Percentiles rank a stretch among this genome's conserved stretches.
Conservation (phyloP, 2,888 invertebrate genomes). For the Stenchaetothrips biformis region DNA sequence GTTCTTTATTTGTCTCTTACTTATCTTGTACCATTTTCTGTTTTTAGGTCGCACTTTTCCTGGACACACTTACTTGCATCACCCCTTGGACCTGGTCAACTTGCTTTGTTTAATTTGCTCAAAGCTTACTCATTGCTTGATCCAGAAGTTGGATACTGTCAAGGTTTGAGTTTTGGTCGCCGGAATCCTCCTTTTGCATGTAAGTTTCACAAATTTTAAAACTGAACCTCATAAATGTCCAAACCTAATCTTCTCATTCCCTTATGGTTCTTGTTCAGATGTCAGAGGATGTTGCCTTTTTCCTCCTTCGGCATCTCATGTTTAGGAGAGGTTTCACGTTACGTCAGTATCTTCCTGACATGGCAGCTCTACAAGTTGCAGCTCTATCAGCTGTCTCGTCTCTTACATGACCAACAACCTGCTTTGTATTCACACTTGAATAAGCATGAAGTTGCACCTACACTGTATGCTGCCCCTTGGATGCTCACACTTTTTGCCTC, state of each 20-base stretch:
- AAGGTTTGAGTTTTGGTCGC: slow-evolving; percentile 95
- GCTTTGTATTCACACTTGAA: slow-evolving; percentile 84
- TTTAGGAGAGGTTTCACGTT: slow-evolving; percentile 79
- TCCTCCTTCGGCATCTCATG: slow-evolving; percentile 84
- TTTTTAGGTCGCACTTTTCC: slow-evolving; percentile 80
- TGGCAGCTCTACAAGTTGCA: slow-evolving; percentile 89
- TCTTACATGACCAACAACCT: slow-evolving; percentile 81
- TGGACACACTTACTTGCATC: slow-evolving; percentile 87
- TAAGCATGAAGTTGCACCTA: slow-evolving; percentile 84
- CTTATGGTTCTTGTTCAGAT: slow-evolving; percentile 57
- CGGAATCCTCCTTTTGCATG: slow-evolving; percentile 86
- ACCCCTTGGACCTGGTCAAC: slow-evolving; percentile 86
- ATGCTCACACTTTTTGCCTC: slow-evolving; percentile 92
- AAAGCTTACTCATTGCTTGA: slow-evolving; percentile 95
- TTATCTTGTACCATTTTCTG: slow-evolving; percentile 32
- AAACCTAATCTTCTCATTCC: slow-evolving; percentile 27
- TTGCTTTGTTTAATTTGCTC: slow-evolving; percentile 87
- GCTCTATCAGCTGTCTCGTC: slow-evolving; percentile 87
- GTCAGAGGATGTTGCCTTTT: slow-evolving; percentile 87
- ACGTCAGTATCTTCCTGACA: slow-evolving; percentile 90
- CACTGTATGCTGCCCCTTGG: slow-evolving; percentile 95
- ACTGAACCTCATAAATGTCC: background rate
- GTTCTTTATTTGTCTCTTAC: background rate
- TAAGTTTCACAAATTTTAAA: slow-evolving; percentile 51
- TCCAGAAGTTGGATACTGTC: slow-evolving; percentile 92